Percentiles rank a stretch among this genome's conserved stretches.
These are phyloP conservation scores for Coracias cyanogaster DNA, from an alignment of 2,797 vertebrate genomes.

Conservation along the genomic window DNA sequence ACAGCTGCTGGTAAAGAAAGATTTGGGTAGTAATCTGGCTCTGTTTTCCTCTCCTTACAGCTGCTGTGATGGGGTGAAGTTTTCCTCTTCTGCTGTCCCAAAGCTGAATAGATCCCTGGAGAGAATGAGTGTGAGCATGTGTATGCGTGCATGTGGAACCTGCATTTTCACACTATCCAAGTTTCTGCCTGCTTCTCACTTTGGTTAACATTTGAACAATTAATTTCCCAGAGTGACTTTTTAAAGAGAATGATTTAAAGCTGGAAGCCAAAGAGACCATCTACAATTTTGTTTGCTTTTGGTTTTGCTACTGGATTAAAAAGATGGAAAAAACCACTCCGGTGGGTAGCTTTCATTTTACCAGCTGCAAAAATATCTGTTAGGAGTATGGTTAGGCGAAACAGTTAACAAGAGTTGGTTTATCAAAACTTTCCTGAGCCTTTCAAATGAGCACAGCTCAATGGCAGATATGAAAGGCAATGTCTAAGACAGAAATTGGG, in stretches of 20 bases:
- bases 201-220: conserved; percentile 70
- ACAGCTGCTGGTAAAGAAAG: not conserved
- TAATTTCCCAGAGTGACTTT: conserved; percentile 55
- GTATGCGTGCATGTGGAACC: not conserved
- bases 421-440: conserved; percentile 70
- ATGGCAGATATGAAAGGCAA: conserved; percentile 65
- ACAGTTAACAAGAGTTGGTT: conserved; percentile 59
- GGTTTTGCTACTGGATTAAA: conserved; percentile 32
- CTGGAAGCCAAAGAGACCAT: conserved; percentile 61
- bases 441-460: conserved; percentile 71
- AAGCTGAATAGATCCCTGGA: not conserved
- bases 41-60: not conserved
- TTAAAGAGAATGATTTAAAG: conserved; percentile 67
- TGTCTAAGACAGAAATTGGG: conserved; percentile 72
- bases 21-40: not conserved
- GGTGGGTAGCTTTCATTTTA: conserved; percentile 52
- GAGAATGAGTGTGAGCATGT: not conserved
- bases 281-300: conserved; percentile 54
- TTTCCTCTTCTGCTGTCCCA: not conserved
- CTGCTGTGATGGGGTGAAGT: not conserved
- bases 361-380: not conserved
- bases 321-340: not conserved
- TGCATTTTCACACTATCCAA: conserved; percentile 32
- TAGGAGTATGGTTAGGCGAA: conserved; percentile 40
- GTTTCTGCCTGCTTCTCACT: conserved; percentile 59